Base-by-base conservation (phyloP, 2,888 invertebrate species). In the Ormyrus thymus region DNA sequence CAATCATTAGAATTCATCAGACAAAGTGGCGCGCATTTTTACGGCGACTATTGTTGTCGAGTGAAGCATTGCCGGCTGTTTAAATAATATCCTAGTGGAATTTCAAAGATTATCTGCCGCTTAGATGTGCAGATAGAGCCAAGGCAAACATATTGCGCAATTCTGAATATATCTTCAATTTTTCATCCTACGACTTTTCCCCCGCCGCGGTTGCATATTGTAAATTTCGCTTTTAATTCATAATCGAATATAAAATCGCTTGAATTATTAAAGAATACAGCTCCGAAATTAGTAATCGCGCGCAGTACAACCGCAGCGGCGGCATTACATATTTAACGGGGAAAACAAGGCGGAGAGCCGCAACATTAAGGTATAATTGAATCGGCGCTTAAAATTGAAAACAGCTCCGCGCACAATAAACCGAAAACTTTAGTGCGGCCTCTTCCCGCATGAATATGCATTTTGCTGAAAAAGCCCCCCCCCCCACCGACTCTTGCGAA, bases 1-100 rank as follows among this genome's bases (percentile, higher is more conserved):
- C 53, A 72, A 72, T 72, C 72, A 64, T 72, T 64, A 72, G 72
- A 72, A 72, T 65, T 56, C 64, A 73, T 65, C 73, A 50, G 46
- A 13, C 53, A 43, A 11, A 58, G 43, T 58, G 73, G 48, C 69
- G 59, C 59, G 15, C 50, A 51, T 61, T 58, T 71, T 43, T 55
- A 45, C 55, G 11, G 7, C 55, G n/a, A 7, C 29, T 8, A 48
- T 56, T 66, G 58, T 74, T 66, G 58, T 6, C 56, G 65, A 58
- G 29, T 65, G 74, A 62, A 62, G 45, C 53, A 61, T 55, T 55
- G 62, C 11, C 8, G 10, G 55, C 55, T 55, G 13, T 53, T 72
- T 70, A 72, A n/a, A 48, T 13, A 64, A 29, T 46, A 65, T 64
- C 72, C n/a, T 45, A 45, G 13, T 64, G 71, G 61, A 71, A 71